A percentile compares a stretch with the other conserved stretches of the same genome.
phyloP scores from a whole-genome alignment of 2,888 invertebrate species.

The Agrotis puta region DNA sequence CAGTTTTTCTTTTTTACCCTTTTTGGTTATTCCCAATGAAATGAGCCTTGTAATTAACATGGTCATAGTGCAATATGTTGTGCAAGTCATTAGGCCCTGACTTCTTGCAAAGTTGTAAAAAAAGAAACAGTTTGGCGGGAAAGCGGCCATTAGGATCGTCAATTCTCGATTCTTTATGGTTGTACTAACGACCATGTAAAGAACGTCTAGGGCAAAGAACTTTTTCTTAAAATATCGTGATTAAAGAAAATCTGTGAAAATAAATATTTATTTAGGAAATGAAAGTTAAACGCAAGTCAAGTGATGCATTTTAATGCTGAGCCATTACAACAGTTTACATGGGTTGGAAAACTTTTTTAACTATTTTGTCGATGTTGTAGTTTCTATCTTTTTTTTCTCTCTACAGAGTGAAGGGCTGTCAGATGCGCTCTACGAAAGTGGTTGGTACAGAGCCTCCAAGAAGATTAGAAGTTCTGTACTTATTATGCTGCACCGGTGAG shows the following conservation, averaged over 20 bases:
- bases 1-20: constrained; percentile 18
- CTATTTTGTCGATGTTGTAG: neutral
- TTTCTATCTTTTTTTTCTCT: no score
- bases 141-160: constrained; percentile 5
- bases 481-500: constrained; percentile 82
- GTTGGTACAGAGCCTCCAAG: constrained; percentile 80
- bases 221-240: no score
- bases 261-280: no score
- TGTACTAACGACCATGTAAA: no score
- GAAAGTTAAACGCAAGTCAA: neutral
- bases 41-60: constrained; percentile 37
- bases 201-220: no score
- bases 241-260: no score
- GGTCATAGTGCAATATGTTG: constrained; percentile 15
- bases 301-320: neutral
- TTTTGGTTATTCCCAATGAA: constrained; percentile 18
- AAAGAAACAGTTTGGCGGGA: constrained; percentile 24
- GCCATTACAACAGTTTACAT: neutral
- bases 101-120: constrained; percentile 5
- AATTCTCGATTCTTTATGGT: constrained; percentile 16
- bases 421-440: constrained; percentile 79
- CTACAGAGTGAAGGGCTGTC: constrained; percentile 78
- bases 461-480: constrained; percentile 78
- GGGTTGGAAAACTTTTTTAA: neutral
- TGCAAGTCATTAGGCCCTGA: constrained; percentile 23